Percentiles rank a stretch among this genome's conserved stretches.
These are phyloP conservation scores for Hylomyscus alleni DNA, from an alignment of 2,797 vertebrate genomes.

Conservation along the genomic window DNA sequence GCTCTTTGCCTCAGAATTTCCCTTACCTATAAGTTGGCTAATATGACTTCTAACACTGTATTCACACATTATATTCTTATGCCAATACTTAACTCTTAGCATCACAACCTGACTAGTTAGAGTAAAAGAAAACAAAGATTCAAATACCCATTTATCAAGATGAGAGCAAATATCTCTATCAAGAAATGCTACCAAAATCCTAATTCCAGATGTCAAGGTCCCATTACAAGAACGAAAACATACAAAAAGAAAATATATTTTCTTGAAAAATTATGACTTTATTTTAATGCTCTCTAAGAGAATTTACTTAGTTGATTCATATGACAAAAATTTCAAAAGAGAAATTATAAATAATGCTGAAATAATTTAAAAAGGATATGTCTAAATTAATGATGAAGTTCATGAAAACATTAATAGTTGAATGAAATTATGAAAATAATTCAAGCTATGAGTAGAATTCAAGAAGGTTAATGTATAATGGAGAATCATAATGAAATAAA, in stretches of 20 bases:
- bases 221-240: not conserved
- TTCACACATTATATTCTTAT: not conserved
- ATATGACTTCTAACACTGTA: not conserved
- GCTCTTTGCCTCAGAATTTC: not conserved
- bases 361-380: not conserved
- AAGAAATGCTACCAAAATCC: not conserved
- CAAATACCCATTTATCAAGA: not conserved
- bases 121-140: not conserved
- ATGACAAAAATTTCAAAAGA: not conserved
- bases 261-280: not conserved
- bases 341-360: not conserved
- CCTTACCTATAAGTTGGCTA: not conserved
- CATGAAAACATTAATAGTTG: not conserved
- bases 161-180: not conserved
- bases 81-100: not conserved
- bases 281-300: not conserved
- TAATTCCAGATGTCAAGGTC: not conserved
- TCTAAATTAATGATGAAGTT: not conserved
- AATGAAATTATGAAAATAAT: not conserved
- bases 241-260: not conserved
- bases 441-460: not conserved
- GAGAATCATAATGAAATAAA: not conserved
- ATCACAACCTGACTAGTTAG: not conserved
- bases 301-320: not conserved
- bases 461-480: not conserved